Percentiles rank a stretch among this genome's conserved stretches.
Conservation (phyloP, 30 jellyfish, hydroid and myxozoan species). For the Morbakka virulenta region DNA sequence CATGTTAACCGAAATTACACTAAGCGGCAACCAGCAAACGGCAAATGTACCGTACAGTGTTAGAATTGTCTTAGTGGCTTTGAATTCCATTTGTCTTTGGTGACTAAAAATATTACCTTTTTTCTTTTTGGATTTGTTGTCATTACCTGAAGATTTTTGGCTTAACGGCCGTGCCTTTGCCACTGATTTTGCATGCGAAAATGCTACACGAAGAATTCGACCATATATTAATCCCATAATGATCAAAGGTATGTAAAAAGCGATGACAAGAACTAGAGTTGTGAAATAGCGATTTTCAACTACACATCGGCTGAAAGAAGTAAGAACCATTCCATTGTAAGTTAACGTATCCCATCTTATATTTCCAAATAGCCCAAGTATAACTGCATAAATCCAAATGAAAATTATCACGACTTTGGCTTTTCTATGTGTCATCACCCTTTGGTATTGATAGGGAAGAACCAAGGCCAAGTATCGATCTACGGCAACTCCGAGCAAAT, state of each 20-base stretch:
- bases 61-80: conserved; percentile 68
- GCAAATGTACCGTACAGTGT: conserved; percentile 85
- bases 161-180: conserved; percentile 31
- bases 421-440: conserved; percentile 34
- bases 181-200: conserved; percentile 45
- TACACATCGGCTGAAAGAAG: neutral
- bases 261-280: conserved; percentile 5
- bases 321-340: conserved; percentile 15
- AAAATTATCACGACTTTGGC: conserved; percentile 29
- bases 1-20: conserved; percentile 43
- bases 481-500: conserved; percentile 66
- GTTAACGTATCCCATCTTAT: conserved; percentile 22
- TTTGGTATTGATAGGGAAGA: conserved; percentile 63
- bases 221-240: conserved; percentile 56
- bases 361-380: conserved; percentile 45
- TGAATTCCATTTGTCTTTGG: conserved; percentile 48
- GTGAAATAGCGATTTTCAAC: conserved; percentile 5
- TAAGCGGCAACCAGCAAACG: conserved; percentile 81
- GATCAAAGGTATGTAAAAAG: conserved; percentile 54
- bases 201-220: conserved; percentile 56
- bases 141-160: conserved; percentile 18
- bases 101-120: conserved; percentile 4
- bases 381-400: conserved; percentile 49
- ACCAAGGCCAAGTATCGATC: conserved; percentile 75
- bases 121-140: neutral